phyloP scores from a whole-genome alignment of 2,888 invertebrate species.

The Epirrita christyi region DNA sequence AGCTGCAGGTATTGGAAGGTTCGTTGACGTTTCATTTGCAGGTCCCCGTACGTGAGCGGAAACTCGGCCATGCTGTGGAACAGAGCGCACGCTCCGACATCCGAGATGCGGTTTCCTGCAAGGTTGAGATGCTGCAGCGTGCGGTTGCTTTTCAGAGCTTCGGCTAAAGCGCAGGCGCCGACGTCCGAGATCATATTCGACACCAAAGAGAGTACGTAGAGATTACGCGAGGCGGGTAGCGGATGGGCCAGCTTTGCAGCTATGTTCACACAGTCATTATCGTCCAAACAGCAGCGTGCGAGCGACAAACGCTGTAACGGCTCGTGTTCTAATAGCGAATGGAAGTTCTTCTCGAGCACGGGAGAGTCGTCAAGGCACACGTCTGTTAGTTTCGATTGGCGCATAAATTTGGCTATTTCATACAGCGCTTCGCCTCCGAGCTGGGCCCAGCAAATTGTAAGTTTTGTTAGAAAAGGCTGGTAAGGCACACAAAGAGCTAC shows the following conservation, averaged over 20 bases:
- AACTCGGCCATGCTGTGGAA: constrained; percentile 40
- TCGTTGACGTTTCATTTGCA: constrained; percentile 33
- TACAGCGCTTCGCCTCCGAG: constrained; percentile 34
- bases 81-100: constrained; percentile 40
- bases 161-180: constrained; percentile 41
- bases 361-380: constrained; percentile 48
- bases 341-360: constrained; percentile 36
- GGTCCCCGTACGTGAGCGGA: constrained; percentile 38
- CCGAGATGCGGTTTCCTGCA: constrained; percentile 43
- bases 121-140: constrained; percentile 45
- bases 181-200: constrained; percentile 42
- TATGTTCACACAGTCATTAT: constrained; percentile 37
- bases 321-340: constrained; percentile 36
- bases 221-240: constrained; percentile 33
- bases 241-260: constrained; percentile 40
- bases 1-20: constrained; percentile 31
- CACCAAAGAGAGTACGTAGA: constrained; percentile 34
- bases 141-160: constrained; percentile 45
- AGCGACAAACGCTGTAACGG: constrained; percentile 41
- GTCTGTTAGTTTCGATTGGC: constrained; percentile 41
- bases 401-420: constrained; percentile 36
- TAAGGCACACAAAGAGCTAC: constrained; percentile 43
- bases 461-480: constrained; percentile 35
- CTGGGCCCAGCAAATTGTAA: constrained; percentile 35
- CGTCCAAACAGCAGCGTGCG: constrained; percentile 43